Evolutionary conservation across 2,113 vertebrate species (phyloP), one percentile per base, ranked within the genome.

Genomic region (Bos javanicus): DNA sequence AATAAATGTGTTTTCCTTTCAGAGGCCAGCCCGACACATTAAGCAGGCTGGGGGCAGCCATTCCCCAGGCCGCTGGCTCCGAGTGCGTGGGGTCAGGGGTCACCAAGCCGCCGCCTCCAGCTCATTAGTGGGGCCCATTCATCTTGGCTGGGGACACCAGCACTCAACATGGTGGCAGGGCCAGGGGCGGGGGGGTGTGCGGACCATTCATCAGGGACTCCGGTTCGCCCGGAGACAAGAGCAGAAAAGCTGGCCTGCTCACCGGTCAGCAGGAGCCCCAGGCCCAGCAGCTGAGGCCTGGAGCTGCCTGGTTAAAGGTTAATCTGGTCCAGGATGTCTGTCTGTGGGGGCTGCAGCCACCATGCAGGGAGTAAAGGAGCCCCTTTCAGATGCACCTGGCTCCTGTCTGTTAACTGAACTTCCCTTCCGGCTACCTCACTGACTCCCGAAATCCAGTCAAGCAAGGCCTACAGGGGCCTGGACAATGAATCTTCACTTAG

Each of bases 1-100:
- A 99, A 99, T 99, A 99, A 99, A 99, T 99, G 99, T 99, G 99
- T 99, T 99, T 99, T 99, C 99, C 99, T 99, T 99, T 99, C 99
- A 99, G 99, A 99, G 99, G 99, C 99, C 99, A 99, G 98, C 99
- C 98, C 97, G 98, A 98, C 99, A 99, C 99, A 99, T 99, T 99
- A 99, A 99, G 98, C 98, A 98, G 90, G 95, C 98, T 98, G 97
- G 98, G 98, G 98, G 99, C 98, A 85, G 98, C 98, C 98, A 98
- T 99, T 99, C 98, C 99, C 98, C 98, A 94, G 91, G 96, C 99
- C 99, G 95, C 98, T 98, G 99, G 99, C 99, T 99, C 98, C 92
- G 96, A 99, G 99, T 98, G 98, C 82, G 98, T 98, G 98, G 98
- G 99, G 98, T 98, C 98, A 99, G 99, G 98, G 99, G 99, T 99